A percentile compares a stretch with the other conserved stretches of the same genome.
Conservation (phyloP, 2,888 invertebrate genomes). For the Drosophila siamana region DNA sequence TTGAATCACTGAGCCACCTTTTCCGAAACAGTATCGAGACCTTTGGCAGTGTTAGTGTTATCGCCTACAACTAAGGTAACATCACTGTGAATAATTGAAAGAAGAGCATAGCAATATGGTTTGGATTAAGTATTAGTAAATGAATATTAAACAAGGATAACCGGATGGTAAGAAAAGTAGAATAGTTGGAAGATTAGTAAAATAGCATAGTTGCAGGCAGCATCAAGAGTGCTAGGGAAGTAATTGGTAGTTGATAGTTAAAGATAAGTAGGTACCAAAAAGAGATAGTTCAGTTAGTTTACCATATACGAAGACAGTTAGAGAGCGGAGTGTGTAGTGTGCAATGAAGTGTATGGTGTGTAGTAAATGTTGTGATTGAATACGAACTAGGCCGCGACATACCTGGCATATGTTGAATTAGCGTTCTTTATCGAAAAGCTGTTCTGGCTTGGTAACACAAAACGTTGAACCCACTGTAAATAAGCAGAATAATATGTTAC, state of each 20-base stretch:
- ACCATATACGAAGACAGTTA: constrained; percentile 21
- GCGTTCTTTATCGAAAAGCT: constrained; percentile 86
- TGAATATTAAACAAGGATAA: constrained; percentile 30
- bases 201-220: constrained; percentile 27
- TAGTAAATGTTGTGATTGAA: constrained; percentile 21
- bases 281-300: constrained; percentile 38
- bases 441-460: constrained; percentile 87
- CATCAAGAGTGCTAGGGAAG: constrained; percentile 33
- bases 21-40: constrained; percentile 79
- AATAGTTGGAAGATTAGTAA: constrained; percentile 18
- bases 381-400: constrained; percentile 71
- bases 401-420: constrained; percentile 88
- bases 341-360: constrained; percentile 28
- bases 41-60: constrained; percentile 67
- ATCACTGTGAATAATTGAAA: constrained; percentile 79
- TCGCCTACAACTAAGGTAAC: constrained; percentile 75
- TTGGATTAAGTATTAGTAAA: constrained; percentile 59
- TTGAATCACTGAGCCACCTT: constrained; percentile 70
- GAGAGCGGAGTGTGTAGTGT: constrained; percentile 11
- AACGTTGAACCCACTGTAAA: constrained; percentile 87
- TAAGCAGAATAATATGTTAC: constrained; percentile 30
- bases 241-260: constrained; percentile 34
- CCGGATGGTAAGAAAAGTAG: constrained; percentile 45
- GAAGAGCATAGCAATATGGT: constrained; percentile 61
- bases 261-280: constrained; percentile 17